These are phyloP conservation scores for Grus americana DNA, from an alignment of 2,113 vertebrate species.

Conservation along the genomic window DNA sequence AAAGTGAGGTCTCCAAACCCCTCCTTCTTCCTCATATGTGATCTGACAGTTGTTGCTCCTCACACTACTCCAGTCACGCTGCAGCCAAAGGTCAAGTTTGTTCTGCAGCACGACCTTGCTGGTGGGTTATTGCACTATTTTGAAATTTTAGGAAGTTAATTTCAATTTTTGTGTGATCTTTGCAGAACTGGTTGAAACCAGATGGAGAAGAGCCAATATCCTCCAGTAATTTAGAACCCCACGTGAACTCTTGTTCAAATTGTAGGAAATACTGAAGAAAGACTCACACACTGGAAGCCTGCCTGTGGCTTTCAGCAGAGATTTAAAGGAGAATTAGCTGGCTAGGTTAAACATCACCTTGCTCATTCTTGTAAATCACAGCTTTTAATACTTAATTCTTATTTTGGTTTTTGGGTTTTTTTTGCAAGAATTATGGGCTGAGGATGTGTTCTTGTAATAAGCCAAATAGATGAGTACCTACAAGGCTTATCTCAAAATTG, in stretches of 20 bases:
- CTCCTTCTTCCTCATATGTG: neutral
- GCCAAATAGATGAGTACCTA: neutral
- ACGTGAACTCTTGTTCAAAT: neutral
- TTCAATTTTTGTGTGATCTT: neutral
- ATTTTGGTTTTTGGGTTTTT: neutral
- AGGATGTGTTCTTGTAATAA: neutral
- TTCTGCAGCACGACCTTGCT: neutral
- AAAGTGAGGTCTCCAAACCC: neutral
- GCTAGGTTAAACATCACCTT: neutral
- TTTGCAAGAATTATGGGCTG: neutral
- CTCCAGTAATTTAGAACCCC: neutral
- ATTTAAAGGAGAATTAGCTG: constrained; percentile 25
- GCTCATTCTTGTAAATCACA: constrained; percentile 12
- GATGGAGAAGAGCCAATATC: neutral
- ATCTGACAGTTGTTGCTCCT: neutral
- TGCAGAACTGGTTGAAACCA: neutral
- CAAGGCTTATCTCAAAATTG: neutral
- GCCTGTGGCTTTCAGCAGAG: constrained; percentile 11
- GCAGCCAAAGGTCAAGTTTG: neutral
- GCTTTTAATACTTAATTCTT: neutral
- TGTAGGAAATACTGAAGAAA: constrained; percentile 5
- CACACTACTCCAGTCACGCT: neutral
- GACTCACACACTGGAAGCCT: neutral
- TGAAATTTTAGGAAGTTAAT: neutral
- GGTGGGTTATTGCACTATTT: neutral